A percentile compares a stretch with the other conserved stretches of the same genome.
Evolutionary conservation across 2,113 vertebrate genomes (phyloP).

Genomic region (Ceyx cyanopectus): DNA sequence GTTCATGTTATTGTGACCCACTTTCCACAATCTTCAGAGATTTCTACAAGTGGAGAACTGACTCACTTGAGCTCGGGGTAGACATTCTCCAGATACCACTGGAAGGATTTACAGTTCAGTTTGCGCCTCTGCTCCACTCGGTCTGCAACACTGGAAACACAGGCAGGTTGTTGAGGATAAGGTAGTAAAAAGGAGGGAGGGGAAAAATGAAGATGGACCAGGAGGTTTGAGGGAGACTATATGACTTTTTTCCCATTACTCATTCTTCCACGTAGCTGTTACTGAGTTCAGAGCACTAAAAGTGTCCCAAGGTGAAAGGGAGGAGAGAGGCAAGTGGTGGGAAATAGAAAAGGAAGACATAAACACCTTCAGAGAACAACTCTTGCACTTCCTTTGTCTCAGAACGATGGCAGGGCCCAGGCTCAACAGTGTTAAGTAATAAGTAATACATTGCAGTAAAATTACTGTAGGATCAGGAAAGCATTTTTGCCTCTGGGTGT

Average conservation of each 20-base stretch:
- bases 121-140: conserved; percentile 89
- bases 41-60: not conserved
- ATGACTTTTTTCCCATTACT: not conserved
- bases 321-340: not conserved
- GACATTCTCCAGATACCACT: conserved; percentile 97
- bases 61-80: conserved; percentile 97
- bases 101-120: conserved; percentile 96
- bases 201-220: not conserved
- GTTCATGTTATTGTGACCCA: not conserved
- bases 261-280: not conserved
- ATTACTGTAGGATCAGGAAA: not conserved
- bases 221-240: not conserved
- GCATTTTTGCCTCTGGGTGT: not conserved
- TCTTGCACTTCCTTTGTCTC: not conserved
- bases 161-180: conserved; percentile 14
- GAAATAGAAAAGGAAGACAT: not conserved
- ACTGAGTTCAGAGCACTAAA: not conserved
- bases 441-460: not conserved
- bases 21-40: not conserved
- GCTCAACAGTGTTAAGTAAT: not conserved
- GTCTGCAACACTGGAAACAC: conserved; percentile 85
- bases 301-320: not conserved
- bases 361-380: not conserved
- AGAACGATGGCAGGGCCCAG: not conserved
- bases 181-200: not conserved